Base-by-base conservation (phyloP, 2,888 invertebrate genomes). In the Lutraria lutraria region DNA sequence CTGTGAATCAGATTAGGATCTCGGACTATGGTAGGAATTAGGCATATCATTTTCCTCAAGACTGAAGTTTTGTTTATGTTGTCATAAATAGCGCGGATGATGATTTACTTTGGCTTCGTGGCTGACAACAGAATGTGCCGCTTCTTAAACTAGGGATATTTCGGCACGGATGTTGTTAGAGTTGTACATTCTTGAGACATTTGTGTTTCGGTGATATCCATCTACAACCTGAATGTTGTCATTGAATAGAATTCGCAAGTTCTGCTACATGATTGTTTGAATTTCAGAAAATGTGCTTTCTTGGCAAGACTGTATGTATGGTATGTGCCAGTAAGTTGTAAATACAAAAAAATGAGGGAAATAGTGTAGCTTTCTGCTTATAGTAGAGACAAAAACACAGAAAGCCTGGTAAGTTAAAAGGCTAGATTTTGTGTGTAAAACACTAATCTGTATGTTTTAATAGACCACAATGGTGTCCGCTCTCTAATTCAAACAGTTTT, bases 31-130 rank as follows among this genome's bases (percentile, higher is more conserved):
- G 54, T 21, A 15, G 76, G 72, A 82, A 87, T 72, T 25, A 72
- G 13, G 10, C 53, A 29, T 80, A 80, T 85, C 79, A 81, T 86
- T 82, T 54, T 83, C 83, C 31, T 82, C 10, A 43, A 68, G 72
- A 29, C 34, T 10, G 43, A 72, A 82, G 34, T 63, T 54, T 83
- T 88, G 88, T 88, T 88, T 85, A 81, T 79, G 25, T 63, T 88
- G 85, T 85, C 88, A 81, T 88, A 84, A 84, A 88, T 81, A 88
- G 68, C 72, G 72, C 53, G 54, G 21, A 84, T 80, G 79, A 76
- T 84, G 81, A 81, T 80, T 53, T 63, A 43, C 63, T 76, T 85
- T 63, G 68, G 56, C 53, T 63, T 34, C 43, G 16, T 12, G 43
- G 31, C 15, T 81, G 86, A 81, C 86, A 86, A 1, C 13, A 54